Base-by-base conservation (phyloP, 1,140 invertebrate species). In the Notospermus geniculatus region DNA sequence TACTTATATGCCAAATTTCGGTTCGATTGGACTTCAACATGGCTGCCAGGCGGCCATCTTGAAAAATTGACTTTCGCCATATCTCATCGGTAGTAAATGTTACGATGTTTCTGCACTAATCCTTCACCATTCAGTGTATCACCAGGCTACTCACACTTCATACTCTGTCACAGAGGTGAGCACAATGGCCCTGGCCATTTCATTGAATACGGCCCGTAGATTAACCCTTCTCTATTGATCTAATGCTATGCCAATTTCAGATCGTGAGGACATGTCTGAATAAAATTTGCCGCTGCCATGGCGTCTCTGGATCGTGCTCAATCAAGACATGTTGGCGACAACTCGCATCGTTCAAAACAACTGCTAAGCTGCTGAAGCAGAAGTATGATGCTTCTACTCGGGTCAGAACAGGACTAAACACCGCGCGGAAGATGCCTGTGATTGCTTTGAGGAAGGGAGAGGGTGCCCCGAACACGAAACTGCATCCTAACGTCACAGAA, bases 271-370 rank as follows among this genome's bases (percentile, higher is more conserved):
- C 71, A 25, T 68, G 71, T 1, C 72, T 76, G 28, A 61, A 69
- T 27, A 73, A 69, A 0, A 74, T 68, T 11, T 97, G 94, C 84
- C 96, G 95, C 80, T 97, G 95, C 77, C 95, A 97, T 79, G 95
- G 95, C 7, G 92, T 97, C 23, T 95, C 92, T 36, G 95, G 95
- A 4, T 94, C 92, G 46, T 98, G 95, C 76, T 93, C 92, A 5
- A 87, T 96, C 79, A 90, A 90, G 78, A 97, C 94, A 15, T 98
- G 95, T 79, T 98, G 95, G 95, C 88, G 89, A 76, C 91, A 90
- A 41, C 82, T 95, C 70, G 89, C 91, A 13, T 87, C 88, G 46
- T 96, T 97, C 84, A 85, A 88, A 61, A 84, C 87, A 71, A 88
- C 95, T 52, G 93, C 92, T 43, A 88, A 90, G 67, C 86, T 87